Evolutionary conservation across 2,888 invertebrate species (phyloP), one percentile per base, ranked within the genome.

Genomic region (Pseudeuparius sepicola): DNA sequence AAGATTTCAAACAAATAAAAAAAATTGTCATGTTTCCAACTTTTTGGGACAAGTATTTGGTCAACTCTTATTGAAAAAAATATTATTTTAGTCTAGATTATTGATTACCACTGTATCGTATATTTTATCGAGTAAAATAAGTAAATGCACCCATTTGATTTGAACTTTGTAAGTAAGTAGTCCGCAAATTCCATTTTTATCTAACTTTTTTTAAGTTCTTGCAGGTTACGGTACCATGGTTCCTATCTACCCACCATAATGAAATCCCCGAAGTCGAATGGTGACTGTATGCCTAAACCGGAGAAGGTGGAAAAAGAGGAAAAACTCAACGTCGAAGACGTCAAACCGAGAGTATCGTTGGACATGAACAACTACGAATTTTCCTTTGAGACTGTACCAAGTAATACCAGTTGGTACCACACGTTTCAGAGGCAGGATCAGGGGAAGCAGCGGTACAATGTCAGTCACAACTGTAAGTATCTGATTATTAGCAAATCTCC

Each of bases 381-480:
- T 52, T 76, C 80, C 0, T 87, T 87, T 55, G 86, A 87, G 59
- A 70, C 70, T 10, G 66, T 82, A 37, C 86, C 86, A 1, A 66
- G 63, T 18, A 72, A 74, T 13, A 84, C 85, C 53, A 72, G 81
- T 0, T 87, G 87, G 87, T 84, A 76, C 55, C 71, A 76, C 42
- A 78, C 85, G 2, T 87, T 84, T 54, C 70, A 71, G 43, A 67
- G 87, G 2, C 83, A 85, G 53, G 85, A 86, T 53, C 70, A 71
- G 30, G 78, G 79, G 10, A 72, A 75, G 42, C 73, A 80, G 42
- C 65, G 67, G 39, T 71, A 73, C 48, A 71, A 66, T 46, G 73
- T 75, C 40, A 64, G 64, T 44, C 65, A 66, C 43, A 54, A 60
- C 35, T 68, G 72, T 44, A 63, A 66, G 48, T 69, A 66, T 55